A percentile compares a stretch with the other conserved stretches of the same genome.
Conservation (phyloP, 2,888 invertebrate species). For the Drosophila leonis region DNA sequence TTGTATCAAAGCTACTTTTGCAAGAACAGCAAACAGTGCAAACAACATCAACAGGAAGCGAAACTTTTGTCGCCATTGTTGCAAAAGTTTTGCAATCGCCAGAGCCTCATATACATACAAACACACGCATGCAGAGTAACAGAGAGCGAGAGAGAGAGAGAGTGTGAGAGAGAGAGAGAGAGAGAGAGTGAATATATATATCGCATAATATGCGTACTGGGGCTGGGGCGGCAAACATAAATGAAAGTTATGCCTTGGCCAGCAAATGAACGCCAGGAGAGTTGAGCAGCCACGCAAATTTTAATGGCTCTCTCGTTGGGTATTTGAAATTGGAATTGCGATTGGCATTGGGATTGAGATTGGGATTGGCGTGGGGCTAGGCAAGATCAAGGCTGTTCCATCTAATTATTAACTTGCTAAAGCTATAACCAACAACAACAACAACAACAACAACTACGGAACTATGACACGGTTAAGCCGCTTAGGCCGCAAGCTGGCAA, state of each 20-base stretch:
- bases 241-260: constrained; percentile 69
- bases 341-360: constrained; percentile 12
- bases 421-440: constrained; percentile 7
- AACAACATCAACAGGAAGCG: constrained; percentile 40
- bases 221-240: constrained; percentile 53
- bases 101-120: constrained; percentile 78
- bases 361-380: constrained; percentile 1
- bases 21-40: constrained; percentile 5
- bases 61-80: constrained; percentile 80
- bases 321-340: constrained; percentile 48
- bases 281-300: constrained; percentile 44
- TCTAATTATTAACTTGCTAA: constrained; percentile 61
- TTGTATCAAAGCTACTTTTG: constrained; percentile 18
- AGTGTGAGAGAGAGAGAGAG: not conserved
- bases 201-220: constrained; percentile 74
- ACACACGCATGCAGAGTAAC: constrained; percentile 39
- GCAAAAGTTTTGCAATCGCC: constrained; percentile 79
- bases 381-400: constrained; percentile 28
- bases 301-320: constrained; percentile 51
- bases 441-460: not conserved
- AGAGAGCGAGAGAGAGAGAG: not conserved
- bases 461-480: constrained; percentile 47
- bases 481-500: constrained; percentile 43
- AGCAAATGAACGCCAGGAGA: constrained; percentile 71
- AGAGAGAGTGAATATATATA: not conserved